Evolutionary conservation across 2,113 vertebrate genomes (phyloP).

Genomic region (Colossoma macropomum): DNA sequence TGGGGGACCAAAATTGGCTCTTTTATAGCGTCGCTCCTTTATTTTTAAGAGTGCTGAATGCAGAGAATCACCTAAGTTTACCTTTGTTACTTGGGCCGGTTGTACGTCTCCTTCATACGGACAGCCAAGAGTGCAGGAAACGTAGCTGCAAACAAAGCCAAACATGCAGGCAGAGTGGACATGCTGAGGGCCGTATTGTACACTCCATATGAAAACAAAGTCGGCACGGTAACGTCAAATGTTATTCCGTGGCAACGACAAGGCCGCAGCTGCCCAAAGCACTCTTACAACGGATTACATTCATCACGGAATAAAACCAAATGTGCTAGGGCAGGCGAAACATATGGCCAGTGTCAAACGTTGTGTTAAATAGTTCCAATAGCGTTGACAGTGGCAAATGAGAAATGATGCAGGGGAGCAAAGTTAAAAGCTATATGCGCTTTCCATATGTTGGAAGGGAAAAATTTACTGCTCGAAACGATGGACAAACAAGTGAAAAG

Average conservation of each 20-base stretch:
- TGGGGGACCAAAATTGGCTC: not conserved
- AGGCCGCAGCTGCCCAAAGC: not conserved
- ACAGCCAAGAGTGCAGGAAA: constrained; percentile 92
- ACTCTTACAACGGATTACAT: constrained; percentile 21
- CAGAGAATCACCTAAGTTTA: constrained; percentile 65
- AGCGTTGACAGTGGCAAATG: constrained; percentile 47
- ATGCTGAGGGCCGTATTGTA: not conserved
- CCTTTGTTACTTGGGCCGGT: constrained; percentile 88
- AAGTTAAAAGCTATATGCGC: constrained; percentile 43
- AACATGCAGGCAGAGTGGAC: not conserved
- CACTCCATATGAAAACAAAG: not conserved
- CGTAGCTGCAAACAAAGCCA: constrained; percentile 78
- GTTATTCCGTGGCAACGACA: constrained; percentile 22
- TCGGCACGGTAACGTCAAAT: not conserved
- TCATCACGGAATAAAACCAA: constrained; percentile 31
- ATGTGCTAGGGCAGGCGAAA: constrained; percentile 29
- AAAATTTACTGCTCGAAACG: constrained; percentile 48
- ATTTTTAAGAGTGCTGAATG: too few species aligned
- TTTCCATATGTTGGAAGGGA: constrained; percentile 58
- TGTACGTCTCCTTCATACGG: constrained; percentile 86
- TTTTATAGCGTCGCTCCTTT: not conserved
- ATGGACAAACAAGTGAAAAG: constrained; percentile 50
- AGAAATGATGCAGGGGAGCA: constrained; percentile 47
- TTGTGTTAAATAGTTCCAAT: constrained; percentile 34
- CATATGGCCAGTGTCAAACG: constrained; percentile 31